These are phyloP conservation scores for Toxonevra muliebris DNA, from an alignment of 2,888 invertebrate species.

Conservation along the genomic window DNA sequence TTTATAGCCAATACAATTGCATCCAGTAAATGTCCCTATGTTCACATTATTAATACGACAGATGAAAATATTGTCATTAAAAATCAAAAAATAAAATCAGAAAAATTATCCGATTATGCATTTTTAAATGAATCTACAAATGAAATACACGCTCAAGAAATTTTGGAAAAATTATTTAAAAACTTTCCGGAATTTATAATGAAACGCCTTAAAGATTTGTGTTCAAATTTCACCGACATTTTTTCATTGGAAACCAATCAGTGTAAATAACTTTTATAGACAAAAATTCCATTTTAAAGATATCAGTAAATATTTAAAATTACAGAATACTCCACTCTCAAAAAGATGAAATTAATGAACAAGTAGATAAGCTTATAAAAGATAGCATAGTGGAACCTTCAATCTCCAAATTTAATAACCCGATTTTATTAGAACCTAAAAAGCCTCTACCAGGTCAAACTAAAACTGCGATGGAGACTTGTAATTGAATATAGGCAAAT, in stretches of 20 bases:
- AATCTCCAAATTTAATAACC: constrained; percentile 16
- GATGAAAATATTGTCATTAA: too few relatives aligned
- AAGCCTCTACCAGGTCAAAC: constrained; percentile 16
- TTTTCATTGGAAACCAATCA: constrained; percentile 24
- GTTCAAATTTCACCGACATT: constrained; percentile 22
- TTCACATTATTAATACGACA: too few relatives aligned
- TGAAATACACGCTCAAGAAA: background rate
- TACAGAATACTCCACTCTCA: constrained; percentile 26
- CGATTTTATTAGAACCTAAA: too few relatives aligned
- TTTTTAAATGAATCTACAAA: too few relatives aligned
- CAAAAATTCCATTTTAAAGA: constrained; percentile 12
- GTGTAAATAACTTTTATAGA: constrained; percentile 28
- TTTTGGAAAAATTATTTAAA: background rate
- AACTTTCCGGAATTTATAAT: constrained; percentile 4
- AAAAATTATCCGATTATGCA: too few relatives aligned
- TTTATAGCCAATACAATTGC: too few relatives aligned
- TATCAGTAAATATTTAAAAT: constrained; percentile 24
- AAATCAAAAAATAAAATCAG: too few relatives aligned
- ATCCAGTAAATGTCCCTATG: too few relatives aligned
- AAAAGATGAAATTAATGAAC: constrained; percentile 24
- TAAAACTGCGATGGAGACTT: constrained; percentile 22
- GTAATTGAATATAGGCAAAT: constrained; percentile 24
- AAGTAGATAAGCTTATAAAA: constrained; percentile 14
- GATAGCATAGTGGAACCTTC: constrained; percentile 24
- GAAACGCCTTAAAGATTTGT: too few relatives aligned